Base-by-base conservation (phyloP, 2,797 vertebrate genomes). In the Gambusia yucatana region DNA sequence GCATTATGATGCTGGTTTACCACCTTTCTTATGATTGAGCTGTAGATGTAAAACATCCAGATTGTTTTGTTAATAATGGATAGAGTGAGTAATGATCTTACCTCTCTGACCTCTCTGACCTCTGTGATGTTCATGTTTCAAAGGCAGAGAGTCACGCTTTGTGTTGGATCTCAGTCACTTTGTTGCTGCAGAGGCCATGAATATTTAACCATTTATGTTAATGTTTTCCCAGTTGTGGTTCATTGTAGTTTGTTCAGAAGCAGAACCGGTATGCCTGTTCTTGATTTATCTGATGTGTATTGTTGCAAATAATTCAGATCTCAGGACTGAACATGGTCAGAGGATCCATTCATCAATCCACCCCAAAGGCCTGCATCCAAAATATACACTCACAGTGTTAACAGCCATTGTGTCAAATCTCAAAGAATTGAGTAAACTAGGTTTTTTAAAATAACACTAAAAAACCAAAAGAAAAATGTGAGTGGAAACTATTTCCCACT, bases 1-100 rank as follows among this genome's bases (percentile, higher is more conserved):
- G 36, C 17, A 41, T 77, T 30, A 30, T 67, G 20, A n/a, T 48
- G 30, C 74, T 36, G 3, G 13, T 16, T 67, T 70, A 47, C 43
- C 43, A 36, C 28, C 39, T 22, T 71, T 73, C 41, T 36, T 8
- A 20, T 43, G 78, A 73, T 41, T n/a, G 65, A 82, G 36, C 39
- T 4, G 77, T 17, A 22, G 67, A 78, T 73, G 78, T 36, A 57
- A 57, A 55, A 80, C 25, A 4, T 78, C 78, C 79, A 88, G 87
- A 87, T 73, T 80, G 83, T 74, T 61, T 30, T 77, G 85, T 92
- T 80, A 89, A 87, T 90, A 87, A 87, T 90, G 78, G 69, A 89
- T 82, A 2, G 36, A 3, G 14, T 50, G 86, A 86, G 80, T 3
- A 3, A 81, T 77, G 84, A 86, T 76, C 44, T 36, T 1, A 33